phyloP scores from a whole-genome alignment of 2,797 vertebrate genomes.

The Triplophysa bombifrons region DNA sequence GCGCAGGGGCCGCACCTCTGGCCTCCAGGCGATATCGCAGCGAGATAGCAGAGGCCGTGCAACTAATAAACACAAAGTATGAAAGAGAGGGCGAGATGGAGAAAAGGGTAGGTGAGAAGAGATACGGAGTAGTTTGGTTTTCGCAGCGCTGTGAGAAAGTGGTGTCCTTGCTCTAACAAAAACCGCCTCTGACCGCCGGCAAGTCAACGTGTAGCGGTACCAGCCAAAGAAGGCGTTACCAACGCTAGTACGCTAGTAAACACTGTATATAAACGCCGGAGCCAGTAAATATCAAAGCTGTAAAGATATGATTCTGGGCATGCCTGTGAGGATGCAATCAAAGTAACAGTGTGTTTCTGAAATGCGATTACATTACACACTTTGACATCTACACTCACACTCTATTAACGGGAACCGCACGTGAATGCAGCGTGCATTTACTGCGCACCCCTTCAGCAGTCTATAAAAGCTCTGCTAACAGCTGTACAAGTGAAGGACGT shows the following conservation, averaged over 20 bases:
- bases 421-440: constrained; percentile 21
- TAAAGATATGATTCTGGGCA: constrained; percentile 43
- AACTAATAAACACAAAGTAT: constrained; percentile 38
- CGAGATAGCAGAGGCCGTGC: constrained; percentile 41
- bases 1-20: constrained; percentile 61
- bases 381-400: constrained; percentile 17
- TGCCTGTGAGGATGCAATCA: constrained; percentile 61
- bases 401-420: constrained; percentile 15
- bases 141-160: constrained; percentile 35
- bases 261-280: constrained; percentile 4
- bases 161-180: constrained; percentile 12
- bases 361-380: constrained; percentile 45
- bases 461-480: constrained; percentile 45
- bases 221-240: constrained; percentile 44
- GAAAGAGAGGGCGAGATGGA: neutral
- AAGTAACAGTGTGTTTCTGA: constrained; percentile 66
- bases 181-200: constrained; percentile 33
- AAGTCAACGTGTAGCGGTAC: constrained; percentile 31
- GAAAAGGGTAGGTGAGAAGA: neutral
- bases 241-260: constrained; percentile 32
- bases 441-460: constrained; percentile 55
- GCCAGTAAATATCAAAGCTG: constrained; percentile 59
- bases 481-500: constrained; percentile 30
- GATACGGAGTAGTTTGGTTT: constrained; percentile 16
- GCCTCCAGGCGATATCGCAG: constrained; percentile 50